phyloP scores from a whole-genome alignment of 2,113 vertebrate genomes.

The Perognathus longimembris region DNA sequence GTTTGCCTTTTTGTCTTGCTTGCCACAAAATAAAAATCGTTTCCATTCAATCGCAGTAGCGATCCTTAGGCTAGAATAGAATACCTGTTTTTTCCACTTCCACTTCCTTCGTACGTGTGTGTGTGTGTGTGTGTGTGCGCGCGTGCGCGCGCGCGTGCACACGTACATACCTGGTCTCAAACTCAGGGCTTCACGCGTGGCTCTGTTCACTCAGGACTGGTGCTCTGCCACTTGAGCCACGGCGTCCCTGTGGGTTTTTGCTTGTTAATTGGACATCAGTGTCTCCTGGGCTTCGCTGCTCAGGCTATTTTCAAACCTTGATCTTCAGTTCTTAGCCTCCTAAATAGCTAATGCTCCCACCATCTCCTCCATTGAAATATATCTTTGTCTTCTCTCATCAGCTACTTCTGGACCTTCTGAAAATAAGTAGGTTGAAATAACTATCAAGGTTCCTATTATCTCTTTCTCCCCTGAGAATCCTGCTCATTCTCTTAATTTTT shows the following conservation, averaged over 20 bases:
- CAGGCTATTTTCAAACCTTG: no score
- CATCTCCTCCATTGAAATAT: not conserved
- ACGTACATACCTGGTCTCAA: no score
- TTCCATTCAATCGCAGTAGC: slow-evolving; percentile 57
- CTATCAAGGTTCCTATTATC: not conserved
- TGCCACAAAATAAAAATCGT: slow-evolving; percentile 60
- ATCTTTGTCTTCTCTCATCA: not conserved
- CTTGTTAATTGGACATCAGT: no score
- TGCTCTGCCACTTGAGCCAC: no score
- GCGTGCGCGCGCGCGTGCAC: no score
- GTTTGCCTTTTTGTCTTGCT: slow-evolving; percentile 68
- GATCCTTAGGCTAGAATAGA: not conserved
- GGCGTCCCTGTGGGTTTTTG: no score
- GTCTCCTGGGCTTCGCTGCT: no score
- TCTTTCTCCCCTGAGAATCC: not conserved
- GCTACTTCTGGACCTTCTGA: not conserved
- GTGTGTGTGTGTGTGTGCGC: no score
- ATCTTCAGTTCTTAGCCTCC: no score
- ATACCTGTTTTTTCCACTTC: not conserved
- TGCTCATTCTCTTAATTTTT: not conserved
- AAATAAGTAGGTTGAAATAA: not conserved
- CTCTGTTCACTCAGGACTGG: no score
- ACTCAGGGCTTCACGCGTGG: no score
- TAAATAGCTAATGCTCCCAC: no score
- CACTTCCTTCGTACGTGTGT: not conserved